Evolutionary conservation across 2,113 vertebrate species (phyloP).

Genomic region (Thryonomys swinderianus): DNA sequence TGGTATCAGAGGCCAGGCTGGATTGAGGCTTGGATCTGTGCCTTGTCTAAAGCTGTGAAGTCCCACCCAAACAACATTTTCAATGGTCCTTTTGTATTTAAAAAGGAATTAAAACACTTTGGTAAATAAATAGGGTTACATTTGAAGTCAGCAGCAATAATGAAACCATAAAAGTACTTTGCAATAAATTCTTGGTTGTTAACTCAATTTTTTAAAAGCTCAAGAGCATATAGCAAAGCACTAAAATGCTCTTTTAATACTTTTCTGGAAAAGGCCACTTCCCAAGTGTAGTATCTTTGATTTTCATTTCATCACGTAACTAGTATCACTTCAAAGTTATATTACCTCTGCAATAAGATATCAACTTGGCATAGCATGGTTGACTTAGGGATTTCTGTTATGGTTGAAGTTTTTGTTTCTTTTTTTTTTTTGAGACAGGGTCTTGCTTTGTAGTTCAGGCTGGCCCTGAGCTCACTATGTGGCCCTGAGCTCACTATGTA

Average conservation of each 20-base stretch:
- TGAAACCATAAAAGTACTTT: slow-evolving; percentile 52
- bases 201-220: no score
- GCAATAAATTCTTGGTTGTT: slow-evolving; percentile 42
- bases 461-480: no score
- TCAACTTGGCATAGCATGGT: slow-evolving; percentile 23
- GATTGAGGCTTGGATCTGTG: slow-evolving; percentile 54
- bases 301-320: slow-evolving; percentile 34
- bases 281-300: background rate
- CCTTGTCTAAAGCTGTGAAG: slow-evolving; percentile 68
- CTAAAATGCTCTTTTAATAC: background rate
- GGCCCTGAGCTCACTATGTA: no score
- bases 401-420: no score
- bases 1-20: slow-evolving; percentile 32
- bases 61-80: slow-evolving; percentile 62
- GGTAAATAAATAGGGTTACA: slow-evolving; percentile 67
- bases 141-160: slow-evolving; percentile 65
- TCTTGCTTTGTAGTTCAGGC: no score
- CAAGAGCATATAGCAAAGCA: background rate
- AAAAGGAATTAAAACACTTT: slow-evolving; percentile 65
- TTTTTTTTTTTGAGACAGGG: no score
- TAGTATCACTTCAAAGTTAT: slow-evolving; percentile 2
- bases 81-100: slow-evolving; percentile 67
- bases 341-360: slow-evolving; percentile 22
- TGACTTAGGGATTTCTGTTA: background rate
- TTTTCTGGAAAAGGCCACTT: slow-evolving; percentile 22